Evolutionary conservation across 2,113 vertebrate genomes (phyloP), one percentile per base, ranked within the genome.

Genomic region (Chloropsis hardwickii): DNA sequence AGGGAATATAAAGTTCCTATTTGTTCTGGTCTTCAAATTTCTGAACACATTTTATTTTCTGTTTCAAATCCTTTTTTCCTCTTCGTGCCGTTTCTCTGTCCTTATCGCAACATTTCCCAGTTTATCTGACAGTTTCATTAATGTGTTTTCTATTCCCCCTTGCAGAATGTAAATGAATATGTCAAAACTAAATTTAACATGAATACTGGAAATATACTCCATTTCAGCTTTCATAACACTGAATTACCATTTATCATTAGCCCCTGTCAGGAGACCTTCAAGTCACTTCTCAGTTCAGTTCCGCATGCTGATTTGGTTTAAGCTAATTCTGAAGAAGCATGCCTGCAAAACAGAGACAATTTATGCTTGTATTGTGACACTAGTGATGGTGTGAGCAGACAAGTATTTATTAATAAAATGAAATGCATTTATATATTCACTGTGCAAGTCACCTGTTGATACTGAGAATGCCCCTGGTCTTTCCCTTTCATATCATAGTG

Each of bases 111-210:
- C 45, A 56, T 70, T 96, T 96, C 64, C 60, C 56, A 60, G 27
- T 80, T 87, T 92, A 96, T 35, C n/a, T 90, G 84, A 91, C 87
- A 88, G 54, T 80, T 93, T 94, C 71, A 40, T 81, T 90, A 92
- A 74, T 81, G 44, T 78, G 79, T 76, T 90, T 96, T 83, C 72
- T 81, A 53, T 73, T 88, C n/a, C 35, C 37, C 23, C 11, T 92
- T 80, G 61, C 54, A 93, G 51, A 91, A 86, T 81, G 47, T 73
- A 90, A 95, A 94, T 66, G 64, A 91, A 72, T 62, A 70, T 83
- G 71, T 88, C 90, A 92, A 82, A 95, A 90, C 14, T 50, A 80
- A 90, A 82, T 82, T 70, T 94, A 80, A 95, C 47, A 45, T 33
- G 72, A 88, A 73, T 71, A 45, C 20, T 62, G n/a, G 56, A 94